Evolutionary conservation across 2,797 vertebrate genomes (phyloP).

Genomic region (Falco novaeseelandiae): DNA sequence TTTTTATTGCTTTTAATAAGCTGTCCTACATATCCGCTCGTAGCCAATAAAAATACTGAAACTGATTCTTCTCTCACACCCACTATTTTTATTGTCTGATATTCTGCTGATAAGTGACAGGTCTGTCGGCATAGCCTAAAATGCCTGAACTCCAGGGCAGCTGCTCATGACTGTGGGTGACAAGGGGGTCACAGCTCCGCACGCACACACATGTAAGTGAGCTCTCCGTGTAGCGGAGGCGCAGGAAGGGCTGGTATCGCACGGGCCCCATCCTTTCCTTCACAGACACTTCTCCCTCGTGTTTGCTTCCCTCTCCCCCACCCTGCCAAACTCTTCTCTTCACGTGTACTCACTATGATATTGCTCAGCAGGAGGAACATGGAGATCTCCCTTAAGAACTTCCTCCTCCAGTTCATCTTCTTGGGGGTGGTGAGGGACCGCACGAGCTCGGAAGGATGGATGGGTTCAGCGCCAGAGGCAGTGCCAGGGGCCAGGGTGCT

Average conservation of each 20-base stretch:
- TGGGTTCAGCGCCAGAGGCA: background rate
- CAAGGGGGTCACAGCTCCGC: background rate
- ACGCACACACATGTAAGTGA: background rate
- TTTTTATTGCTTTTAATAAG: background rate
- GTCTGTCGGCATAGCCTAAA: background rate
- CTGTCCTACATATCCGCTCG: background rate
- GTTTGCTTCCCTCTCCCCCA: background rate
- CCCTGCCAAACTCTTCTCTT: background rate
- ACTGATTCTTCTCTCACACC: background rate
- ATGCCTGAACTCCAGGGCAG: background rate
- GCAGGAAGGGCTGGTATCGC: background rate
- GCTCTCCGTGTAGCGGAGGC: background rate
- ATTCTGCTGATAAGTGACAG: background rate
- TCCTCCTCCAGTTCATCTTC: slow-evolving; percentile 84
- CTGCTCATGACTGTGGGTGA: background rate
- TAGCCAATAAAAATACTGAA: background rate
- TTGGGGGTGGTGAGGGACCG: background rate
- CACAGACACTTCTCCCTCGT: background rate
- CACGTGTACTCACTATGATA: slow-evolving; percentile 84
- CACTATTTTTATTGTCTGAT: background rate
- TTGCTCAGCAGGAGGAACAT: slow-evolving; percentile 89
- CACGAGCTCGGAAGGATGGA: background rate
- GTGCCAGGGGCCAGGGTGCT: background rate
- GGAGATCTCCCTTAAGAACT: slow-evolving; percentile 88
- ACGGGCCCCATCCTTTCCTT: background rate